Percentiles rank a stretch among this genome's conserved stretches.
phyloP scores from a whole-genome alignment of 2,888 invertebrate genomes.

The Cerastis leucographa region DNA sequence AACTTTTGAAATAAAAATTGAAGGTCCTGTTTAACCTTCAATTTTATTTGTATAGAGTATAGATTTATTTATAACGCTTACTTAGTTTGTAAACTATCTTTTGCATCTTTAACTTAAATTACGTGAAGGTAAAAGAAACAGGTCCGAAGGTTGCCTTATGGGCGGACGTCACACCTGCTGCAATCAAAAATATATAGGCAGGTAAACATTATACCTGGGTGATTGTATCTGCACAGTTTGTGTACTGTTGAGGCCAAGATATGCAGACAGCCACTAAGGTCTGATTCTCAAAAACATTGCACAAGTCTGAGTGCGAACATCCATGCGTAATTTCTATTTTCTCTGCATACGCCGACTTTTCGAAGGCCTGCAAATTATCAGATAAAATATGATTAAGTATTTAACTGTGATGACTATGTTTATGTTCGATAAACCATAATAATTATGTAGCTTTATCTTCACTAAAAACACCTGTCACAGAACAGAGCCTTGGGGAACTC shows the following conservation, averaged over 20 bases:
- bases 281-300: slow-evolving; percentile 83
- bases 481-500: slow-evolving; percentile 31
- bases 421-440: neutral
- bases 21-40: no score
- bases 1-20: no score
- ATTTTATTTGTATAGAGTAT: neutral
- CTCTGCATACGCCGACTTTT: slow-evolving; percentile 74
- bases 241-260: slow-evolving; percentile 80
- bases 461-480: neutral
- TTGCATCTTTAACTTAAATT: neutral
- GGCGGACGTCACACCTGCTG: neutral
- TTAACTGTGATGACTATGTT: neutral
- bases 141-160: neutral
- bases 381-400: neutral
- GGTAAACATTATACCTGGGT: slow-evolving; percentile 73
- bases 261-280: slow-evolving; percentile 80
- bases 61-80: neutral
- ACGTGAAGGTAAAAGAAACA: neutral
- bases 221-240: slow-evolving; percentile 71
- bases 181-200: neutral
- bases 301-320: slow-evolving; percentile 82
- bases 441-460: neutral
- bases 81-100: neutral
- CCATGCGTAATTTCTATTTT: slow-evolving; percentile 82
- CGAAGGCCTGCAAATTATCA: slow-evolving; percentile 75